Conservation (phyloP, 2,113 vertebrate species). For the Protobothrops flavoviridis region DNA sequence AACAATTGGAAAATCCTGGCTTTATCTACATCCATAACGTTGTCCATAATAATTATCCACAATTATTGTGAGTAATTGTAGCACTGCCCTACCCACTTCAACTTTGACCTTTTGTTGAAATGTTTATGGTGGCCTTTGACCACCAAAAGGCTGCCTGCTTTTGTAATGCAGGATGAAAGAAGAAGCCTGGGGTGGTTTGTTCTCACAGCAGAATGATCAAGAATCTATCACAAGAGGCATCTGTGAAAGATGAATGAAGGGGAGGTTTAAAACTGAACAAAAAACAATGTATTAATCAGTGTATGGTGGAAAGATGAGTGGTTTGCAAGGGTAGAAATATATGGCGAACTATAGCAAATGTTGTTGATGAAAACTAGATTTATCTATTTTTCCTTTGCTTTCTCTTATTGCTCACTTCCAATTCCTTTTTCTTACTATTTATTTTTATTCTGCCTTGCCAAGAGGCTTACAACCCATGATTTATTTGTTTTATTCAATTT, state of each 20-base stretch:
- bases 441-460: background rate
- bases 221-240: background rate
- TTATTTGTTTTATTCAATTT: background rate
- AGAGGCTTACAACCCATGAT: background rate
- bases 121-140: background rate
- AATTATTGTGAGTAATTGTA: background rate
- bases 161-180: background rate
- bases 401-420: background rate
- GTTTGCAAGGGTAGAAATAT: background rate
- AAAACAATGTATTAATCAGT: background rate
- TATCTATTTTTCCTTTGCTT: background rate
- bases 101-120: background rate
- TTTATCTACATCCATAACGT: background rate
- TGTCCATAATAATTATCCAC: background rate
- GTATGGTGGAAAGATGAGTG: background rate
- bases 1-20: background rate
- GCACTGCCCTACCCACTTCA: background rate
- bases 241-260: background rate
- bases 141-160: background rate
- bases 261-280: background rate
- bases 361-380: background rate
- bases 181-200: background rate
- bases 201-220: background rate
- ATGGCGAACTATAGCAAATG: background rate
- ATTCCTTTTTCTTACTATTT: background rate